Evolutionary conservation across 2,113 vertebrate species (phyloP).

Genomic region (Ahaetulla prasina): DNA sequence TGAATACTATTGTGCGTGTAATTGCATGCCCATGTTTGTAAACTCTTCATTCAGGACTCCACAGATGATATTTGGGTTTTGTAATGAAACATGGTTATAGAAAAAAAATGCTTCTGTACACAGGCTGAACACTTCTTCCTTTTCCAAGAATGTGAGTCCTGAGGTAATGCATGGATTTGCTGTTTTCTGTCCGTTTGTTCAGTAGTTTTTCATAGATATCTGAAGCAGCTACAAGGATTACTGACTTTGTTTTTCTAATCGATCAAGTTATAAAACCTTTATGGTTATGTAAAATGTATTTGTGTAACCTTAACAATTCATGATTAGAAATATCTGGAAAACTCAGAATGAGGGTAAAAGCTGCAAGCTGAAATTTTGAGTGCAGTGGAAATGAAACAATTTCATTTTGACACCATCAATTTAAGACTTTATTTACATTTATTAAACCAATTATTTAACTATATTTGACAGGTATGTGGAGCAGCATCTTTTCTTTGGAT

Average conservation of each 20-base stretch:
- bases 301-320: background rate
- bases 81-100: background rate
- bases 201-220: background rate
- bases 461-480: constrained; percentile 70
- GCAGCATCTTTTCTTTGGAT: constrained; percentile 78
- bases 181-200: background rate
- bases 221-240: background rate
- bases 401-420: constrained; percentile 24
- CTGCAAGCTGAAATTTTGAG: background rate
- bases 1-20: background rate
- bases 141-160: background rate
- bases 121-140: background rate
- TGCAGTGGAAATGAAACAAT: constrained; percentile 19
- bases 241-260: background rate
- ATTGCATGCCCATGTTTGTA: background rate
- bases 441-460: background rate
- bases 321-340: background rate
- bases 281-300: background rate
- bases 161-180: background rate
- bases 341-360: background rate
- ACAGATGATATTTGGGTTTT: background rate
- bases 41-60: background rate
- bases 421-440: constrained; percentile 10
- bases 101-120: background rate
- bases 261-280: background rate